These are phyloP conservation scores for Xerus inauris DNA, from an alignment of 2,113 vertebrate genomes.

Conservation along the genomic window DNA sequence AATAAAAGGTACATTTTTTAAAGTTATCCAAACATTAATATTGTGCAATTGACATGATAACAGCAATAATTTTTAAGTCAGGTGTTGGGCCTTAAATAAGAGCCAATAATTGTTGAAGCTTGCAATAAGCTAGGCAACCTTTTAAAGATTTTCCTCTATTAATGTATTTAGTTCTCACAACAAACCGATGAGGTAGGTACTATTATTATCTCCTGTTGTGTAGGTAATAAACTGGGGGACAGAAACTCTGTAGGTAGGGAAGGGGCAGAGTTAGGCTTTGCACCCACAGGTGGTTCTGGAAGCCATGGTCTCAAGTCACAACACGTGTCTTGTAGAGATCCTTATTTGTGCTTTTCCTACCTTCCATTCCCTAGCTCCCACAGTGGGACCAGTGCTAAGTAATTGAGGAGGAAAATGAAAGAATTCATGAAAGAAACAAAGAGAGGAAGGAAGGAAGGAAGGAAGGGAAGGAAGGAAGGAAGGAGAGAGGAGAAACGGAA, in stretches of 20 bases:
- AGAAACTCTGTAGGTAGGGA: background rate
- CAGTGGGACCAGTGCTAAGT: background rate
- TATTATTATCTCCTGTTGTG: background rate
- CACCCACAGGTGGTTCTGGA: background rate
- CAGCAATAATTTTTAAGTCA: background rate
- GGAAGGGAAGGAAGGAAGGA: background rate
- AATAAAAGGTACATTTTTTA: background rate
- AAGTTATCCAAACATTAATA: background rate
- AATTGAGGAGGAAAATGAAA: background rate
- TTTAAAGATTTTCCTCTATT: background rate
- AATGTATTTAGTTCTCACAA: background rate
- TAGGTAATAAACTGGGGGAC: background rate
- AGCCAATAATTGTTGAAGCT: background rate
- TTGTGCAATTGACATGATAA: background rate
- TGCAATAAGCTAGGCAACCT: background rate
- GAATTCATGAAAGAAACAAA: background rate
- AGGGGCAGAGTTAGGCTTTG: background rate
- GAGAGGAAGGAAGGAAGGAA: background rate
- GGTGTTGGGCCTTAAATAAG: background rate
- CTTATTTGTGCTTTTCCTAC: background rate
- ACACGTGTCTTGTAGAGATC: background rate
- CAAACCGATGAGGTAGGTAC: background rate
- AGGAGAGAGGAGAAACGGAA: fast-evolving
- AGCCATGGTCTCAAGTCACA: background rate
- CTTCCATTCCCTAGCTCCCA: background rate